Evolutionary conservation across 1,140 invertebrate species (phyloP).

Genomic region (Melitaea cinxia): DNA sequence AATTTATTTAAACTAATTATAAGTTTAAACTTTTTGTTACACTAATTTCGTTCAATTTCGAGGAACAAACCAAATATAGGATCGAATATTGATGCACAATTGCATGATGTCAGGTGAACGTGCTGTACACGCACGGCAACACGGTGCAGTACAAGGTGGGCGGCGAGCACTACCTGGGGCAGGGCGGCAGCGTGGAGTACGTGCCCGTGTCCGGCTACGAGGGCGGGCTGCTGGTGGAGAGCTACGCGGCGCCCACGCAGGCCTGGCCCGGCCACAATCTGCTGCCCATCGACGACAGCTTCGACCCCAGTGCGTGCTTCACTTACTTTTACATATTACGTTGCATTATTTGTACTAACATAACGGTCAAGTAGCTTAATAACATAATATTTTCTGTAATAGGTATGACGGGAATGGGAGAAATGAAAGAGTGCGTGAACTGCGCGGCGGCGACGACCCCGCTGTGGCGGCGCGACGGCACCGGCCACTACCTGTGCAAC

Average conservation of each 20-base stretch:
- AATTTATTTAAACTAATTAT: too few relatives aligned
- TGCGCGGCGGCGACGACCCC: slow-evolving; percentile 93
- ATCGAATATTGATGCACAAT: neutral
- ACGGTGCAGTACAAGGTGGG: slow-evolving; percentile 77
- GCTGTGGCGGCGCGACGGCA: slow-evolving; percentile 93
- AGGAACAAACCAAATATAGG: too few relatives aligned
- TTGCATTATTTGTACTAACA: neutral
- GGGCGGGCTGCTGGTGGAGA: slow-evolving; percentile 67
- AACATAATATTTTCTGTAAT: slow-evolving; percentile 2
- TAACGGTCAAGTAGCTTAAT: too few relatives aligned
- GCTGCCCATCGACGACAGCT: slow-evolving; percentile 70
- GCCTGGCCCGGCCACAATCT: slow-evolving; percentile 69
- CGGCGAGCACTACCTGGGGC: slow-evolving; percentile 76
- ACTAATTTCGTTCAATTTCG: too few relatives aligned
- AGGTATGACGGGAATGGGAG: slow-evolving; percentile 78
- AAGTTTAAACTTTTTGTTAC: too few relatives aligned
- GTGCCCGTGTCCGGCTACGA: slow-evolving; percentile 73
- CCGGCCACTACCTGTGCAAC: slow-evolving; percentile 95
- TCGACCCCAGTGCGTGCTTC: slow-evolving; percentile 63
- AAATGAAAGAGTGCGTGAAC: slow-evolving; percentile 93
- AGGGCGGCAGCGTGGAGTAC: slow-evolving; percentile 66
- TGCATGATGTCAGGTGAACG: slow-evolving; percentile 66
- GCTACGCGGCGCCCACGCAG: slow-evolving; percentile 63
- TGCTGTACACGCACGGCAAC: slow-evolving; percentile 80
- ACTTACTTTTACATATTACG: neutral